Base-by-base conservation (phyloP, 1,140 invertebrate genomes). In the Amyelois transitella region DNA sequence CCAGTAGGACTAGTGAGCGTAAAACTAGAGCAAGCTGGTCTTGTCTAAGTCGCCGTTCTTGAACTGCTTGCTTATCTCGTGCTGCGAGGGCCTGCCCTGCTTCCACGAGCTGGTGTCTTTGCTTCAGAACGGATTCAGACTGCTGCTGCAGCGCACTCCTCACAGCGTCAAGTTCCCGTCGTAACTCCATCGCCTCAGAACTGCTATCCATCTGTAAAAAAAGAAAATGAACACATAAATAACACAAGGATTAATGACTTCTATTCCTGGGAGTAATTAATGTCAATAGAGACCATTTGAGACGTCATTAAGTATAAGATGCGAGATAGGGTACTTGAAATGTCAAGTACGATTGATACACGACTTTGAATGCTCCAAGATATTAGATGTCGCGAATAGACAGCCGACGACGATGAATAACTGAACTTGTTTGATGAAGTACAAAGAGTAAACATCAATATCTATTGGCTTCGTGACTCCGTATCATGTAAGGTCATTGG, bases 11-110 rank as follows among this genome's bases (percentile, higher is more conserved):
- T 19, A 95, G 75, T 1, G 93, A 92, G 10, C 93, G 89, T 2
- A 94, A 81, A 12, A 94, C 91, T 52, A 91, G 89, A 1, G 92
- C 91, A 3, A 94, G 88, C 70, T 93, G 93, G 62, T 92, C 91
- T 72, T 94, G 92, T 12, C 92, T 87, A 1, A 93, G 79, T 0
- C 86, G 80, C 48, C 90, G 89, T 67, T 92, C 92, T 20, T 90
- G 90, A 14, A 90, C 88, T 51, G 91, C 90, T 66, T 90, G 89
- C 18, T 89, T 89, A 53, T 92, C 91, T 38, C 91, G 90, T 32
- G 90, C 88, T 59, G 92, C 91, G 44, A 94, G 82, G 55, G 91
- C 89, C 51, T 90, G 89, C 1, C 89, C 89, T 50, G 91, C 91
- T 68, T 91, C 91, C 1, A 90, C 87, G 0, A 88, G 70, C 58